Percentiles rank a stretch among this genome's conserved stretches.
These are phyloP conservation scores for Cacatua alba DNA, from an alignment of 2,113 vertebrate species.

Conservation along the genomic window DNA sequence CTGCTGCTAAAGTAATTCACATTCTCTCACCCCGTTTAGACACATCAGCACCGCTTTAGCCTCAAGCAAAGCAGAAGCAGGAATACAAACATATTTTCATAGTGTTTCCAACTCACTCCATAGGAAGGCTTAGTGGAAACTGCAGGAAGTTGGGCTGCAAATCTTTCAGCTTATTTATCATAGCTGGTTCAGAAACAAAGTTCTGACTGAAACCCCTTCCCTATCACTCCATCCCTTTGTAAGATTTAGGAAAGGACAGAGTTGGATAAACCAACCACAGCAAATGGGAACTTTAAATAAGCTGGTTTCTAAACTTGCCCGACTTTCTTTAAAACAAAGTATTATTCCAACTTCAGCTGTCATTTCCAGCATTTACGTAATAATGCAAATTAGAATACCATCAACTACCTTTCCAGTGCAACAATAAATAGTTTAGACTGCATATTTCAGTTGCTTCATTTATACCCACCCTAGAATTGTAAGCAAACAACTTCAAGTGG, in stretches of 20 bases:
- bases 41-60: not conserved
- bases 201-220: not conserved
- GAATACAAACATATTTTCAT: not conserved
- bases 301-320: not conserved
- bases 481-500: not conserved
- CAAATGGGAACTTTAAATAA: not conserved
- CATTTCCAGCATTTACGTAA: not conserved
- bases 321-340: not conserved
- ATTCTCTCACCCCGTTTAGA: not conserved
- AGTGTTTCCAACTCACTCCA: not conserved
- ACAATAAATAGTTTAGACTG: not conserved
- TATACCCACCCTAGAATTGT: not conserved
- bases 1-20: not conserved
- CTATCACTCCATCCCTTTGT: not conserved
- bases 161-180: not conserved
- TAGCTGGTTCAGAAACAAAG: not conserved
- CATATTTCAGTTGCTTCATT: not conserved
- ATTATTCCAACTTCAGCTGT: not conserved
- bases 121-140: not conserved
- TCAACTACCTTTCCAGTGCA: not conserved
- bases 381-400: not conserved
- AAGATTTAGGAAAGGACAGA: not conserved
- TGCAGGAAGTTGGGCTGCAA: not conserved
- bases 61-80: not conserved
- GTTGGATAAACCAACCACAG: not conserved